Base-by-base conservation (phyloP, 2,888 invertebrate genomes). In the Blera fallax region DNA sequence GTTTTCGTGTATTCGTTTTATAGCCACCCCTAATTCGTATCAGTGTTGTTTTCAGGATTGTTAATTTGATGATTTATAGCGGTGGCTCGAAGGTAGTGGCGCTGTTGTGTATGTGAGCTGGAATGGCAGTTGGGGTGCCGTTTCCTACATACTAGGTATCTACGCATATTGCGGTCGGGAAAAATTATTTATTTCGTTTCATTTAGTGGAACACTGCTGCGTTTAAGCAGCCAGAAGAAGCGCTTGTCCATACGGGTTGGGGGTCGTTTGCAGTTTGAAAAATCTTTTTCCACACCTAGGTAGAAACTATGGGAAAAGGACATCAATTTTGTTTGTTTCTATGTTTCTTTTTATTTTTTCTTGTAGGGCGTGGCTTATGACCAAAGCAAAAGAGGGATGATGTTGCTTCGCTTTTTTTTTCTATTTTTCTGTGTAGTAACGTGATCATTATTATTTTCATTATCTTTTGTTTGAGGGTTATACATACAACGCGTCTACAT, bases 311-410 rank as follows among this genome's bases (percentile, higher is more conserved):
- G 62, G 54, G 67, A 85, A 80, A 85, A 85, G 85, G 85, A 85
- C 85, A 81, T 85, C 81, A 85, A 81, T 81, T 85, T 81, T 81
- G 72, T 81, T 85, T 76, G 81, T 85, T 84, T 77, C 64, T 76
- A 60, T 80, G 64, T 85, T 76, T 40, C 54, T 54, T 50, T 76
- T 40, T 65, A 64, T 74, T 72, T 83, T 87, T 87, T 90, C 88
- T 88, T 88, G 88, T 88, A 89, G 91, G 91, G 91, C 91, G 91
- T 91, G 91, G 91, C 90, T 90, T 91, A 88, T 89, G 90, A 89
- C 89, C 90, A 89, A 83, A 87, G 80, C 70, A 29, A 79, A 87
- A 87, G 84, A 83, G 89, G 83, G 87, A 83, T 79, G 85, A 83
- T 87, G 69, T 78, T 64, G 34, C 27, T 67, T 50, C 56, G 43